These are phyloP conservation scores for Mesoligia furuncula DNA, from an alignment of 2,888 invertebrate species.

Conservation along the genomic window DNA sequence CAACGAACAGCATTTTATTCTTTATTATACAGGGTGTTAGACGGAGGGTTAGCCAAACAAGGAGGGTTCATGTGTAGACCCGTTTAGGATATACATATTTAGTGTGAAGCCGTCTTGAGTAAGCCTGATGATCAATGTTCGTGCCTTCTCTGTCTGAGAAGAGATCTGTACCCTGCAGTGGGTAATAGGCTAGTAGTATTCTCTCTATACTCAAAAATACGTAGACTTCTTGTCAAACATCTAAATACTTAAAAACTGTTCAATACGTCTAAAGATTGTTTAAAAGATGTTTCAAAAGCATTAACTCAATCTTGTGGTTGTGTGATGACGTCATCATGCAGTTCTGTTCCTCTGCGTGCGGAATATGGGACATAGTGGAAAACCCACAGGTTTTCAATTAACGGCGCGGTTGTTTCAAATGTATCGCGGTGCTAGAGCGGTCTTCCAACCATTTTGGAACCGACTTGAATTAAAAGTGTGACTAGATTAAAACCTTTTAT, in stretches of 20 bases:
- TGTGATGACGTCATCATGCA: constrained; percentile 16
- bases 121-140: too few relatives aligned
- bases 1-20: too few relatives aligned
- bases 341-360: constrained; percentile 19
- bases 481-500: constrained; percentile 42
- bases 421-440: constrained; percentile 22
- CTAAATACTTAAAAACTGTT: neutral
- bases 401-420: constrained; percentile 36
- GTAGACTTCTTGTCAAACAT: neutral
- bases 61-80: too few relatives aligned
- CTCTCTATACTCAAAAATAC: neutral
- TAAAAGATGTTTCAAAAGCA: neutral
- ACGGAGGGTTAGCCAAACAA: too few relatives aligned
- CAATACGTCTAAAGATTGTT: neutral
- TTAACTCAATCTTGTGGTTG: neutral
- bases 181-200: too few relatives aligned
- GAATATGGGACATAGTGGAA: constrained; percentile 30
- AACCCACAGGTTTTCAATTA: constrained; percentile 54
- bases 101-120: too few relatives aligned
- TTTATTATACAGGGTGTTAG: too few relatives aligned
- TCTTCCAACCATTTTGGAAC: constrained; percentile 26
- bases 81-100: too few relatives aligned
- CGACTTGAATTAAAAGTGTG: constrained; percentile 45
- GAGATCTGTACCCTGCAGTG: too few relatives aligned
- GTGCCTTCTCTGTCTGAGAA: too few relatives aligned